These are phyloP conservation scores for Cantharis lateralis DNA, from an alignment of 2,888 invertebrate genomes.

Conservation along the genomic window DNA sequence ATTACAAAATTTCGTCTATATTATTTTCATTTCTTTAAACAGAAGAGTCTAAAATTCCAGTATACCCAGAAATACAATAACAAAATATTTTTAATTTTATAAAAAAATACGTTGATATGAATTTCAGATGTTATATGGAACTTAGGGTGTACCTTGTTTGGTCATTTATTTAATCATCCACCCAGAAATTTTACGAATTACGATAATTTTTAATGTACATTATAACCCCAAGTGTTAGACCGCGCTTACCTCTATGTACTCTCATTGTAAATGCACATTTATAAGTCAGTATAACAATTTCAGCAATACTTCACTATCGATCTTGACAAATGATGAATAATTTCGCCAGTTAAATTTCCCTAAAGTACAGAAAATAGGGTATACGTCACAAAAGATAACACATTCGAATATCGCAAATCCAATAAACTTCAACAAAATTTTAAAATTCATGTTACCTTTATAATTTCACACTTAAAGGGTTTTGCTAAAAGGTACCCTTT, in stretches of 20 bases:
- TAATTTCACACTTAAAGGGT: neutral
- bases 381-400: constrained; percentile 8
- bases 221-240: neutral
- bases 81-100: neutral
- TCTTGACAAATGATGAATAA: constrained; percentile 8
- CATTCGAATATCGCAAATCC: neutral
- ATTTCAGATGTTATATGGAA: no score
- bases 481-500: neutral
- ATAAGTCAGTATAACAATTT: neutral
- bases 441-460: neutral
- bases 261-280: neutral
- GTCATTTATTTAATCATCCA: neutral
- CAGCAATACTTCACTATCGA: constrained; percentile 12
- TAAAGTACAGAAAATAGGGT: neutral
- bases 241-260: neutral
- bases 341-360: constrained; percentile 13
- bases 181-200: neutral
- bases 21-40: neutral
- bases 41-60: no score
- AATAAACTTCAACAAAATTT: neutral
- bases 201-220: neutral
- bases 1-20: neutral
- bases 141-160: no score
- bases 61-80: no score
- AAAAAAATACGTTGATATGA: neutral